Conservation (phyloP, 1,140 invertebrate species). For the Caenorhabditis briggsae region DNA sequence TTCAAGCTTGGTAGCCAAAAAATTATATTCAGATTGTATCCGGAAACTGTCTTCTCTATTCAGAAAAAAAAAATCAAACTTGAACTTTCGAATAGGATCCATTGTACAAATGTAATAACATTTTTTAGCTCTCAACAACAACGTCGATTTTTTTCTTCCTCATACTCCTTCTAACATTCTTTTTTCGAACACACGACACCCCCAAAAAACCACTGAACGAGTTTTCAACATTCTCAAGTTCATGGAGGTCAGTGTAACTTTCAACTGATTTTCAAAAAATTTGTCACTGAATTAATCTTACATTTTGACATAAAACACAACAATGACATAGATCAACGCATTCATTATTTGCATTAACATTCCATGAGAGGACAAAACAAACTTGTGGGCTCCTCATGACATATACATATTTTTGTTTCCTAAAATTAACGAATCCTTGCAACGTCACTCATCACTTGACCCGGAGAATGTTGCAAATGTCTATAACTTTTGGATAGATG, state of each 20-base stretch:
- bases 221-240: background rate
- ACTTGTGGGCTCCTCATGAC: background rate
- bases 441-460: slow-evolving; percentile 3
- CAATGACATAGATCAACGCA: background rate
- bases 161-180: background rate
- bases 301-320: background rate
- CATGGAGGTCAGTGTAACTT: no score
- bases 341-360: slow-evolving; percentile 6
- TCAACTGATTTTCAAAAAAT: no score
- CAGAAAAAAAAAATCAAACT: no score
- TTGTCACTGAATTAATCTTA: no score
- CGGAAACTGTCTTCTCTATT: no score
- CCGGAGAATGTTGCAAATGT: slow-evolving; percentile 3
- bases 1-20: no score
- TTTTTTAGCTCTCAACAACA: background rate
- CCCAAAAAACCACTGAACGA: background rate
- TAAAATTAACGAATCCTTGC: slow-evolving; percentile 1
- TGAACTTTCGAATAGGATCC: no score
- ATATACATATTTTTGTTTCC: background rate
- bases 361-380: slow-evolving; percentile 33
- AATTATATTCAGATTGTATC: no score
- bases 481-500: slow-evolving; percentile 6
- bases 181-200: background rate
- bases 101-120: background rate
- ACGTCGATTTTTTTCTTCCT: background rate